Conservation (phyloP, 1,140 invertebrate species). For the Drosophila erecta region DNA sequence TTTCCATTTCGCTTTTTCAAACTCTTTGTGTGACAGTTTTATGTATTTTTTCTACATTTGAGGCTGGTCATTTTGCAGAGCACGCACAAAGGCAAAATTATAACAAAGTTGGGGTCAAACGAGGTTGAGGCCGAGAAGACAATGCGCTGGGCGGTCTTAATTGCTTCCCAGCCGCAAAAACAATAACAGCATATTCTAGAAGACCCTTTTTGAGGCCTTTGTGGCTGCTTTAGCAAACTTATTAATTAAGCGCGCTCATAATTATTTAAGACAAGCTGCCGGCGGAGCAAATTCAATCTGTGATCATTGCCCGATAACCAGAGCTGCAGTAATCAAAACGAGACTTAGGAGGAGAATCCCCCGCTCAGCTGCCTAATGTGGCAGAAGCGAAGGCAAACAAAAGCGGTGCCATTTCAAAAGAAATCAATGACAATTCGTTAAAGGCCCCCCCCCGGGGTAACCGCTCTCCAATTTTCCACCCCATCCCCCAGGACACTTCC, state of each 20-base stretch:
- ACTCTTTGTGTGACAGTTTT: constrained; percentile 53
- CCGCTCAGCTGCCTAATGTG: constrained; percentile 64
- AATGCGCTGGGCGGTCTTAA: constrained; percentile 41
- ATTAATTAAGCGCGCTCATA: constrained; percentile 75
- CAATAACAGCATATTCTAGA: constrained; percentile 19
- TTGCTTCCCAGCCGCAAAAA: constrained; percentile 34
- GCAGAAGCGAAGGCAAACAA: constrained; percentile 61
- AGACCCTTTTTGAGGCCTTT: constrained; percentile 53
- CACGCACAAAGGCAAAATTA: constrained; percentile 43
- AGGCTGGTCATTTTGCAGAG: constrained; percentile 50
- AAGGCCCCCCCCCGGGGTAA: constrained; percentile 40
- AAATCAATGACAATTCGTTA: constrained; percentile 81
- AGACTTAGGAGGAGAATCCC: background rate
- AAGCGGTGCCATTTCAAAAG: constrained; percentile 57
- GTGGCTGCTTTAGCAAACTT: constrained; percentile 55
- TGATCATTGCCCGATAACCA: constrained; percentile 53
- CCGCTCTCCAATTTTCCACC: background rate
- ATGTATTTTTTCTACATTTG: constrained; percentile 1
- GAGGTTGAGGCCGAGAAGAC: constrained; percentile 42
- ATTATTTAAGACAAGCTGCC: constrained; percentile 61
- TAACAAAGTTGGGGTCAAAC: constrained; percentile 63
- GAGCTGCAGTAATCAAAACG: constrained; percentile 21
- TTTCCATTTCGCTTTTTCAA: constrained; percentile 27
- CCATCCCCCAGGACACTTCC: constrained; percentile 11
- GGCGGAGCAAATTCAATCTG: constrained; percentile 64